These are phyloP conservation scores for Scaeva pyrastri DNA, from an alignment of 2,888 invertebrate genomes.

Conservation along the genomic window DNA sequence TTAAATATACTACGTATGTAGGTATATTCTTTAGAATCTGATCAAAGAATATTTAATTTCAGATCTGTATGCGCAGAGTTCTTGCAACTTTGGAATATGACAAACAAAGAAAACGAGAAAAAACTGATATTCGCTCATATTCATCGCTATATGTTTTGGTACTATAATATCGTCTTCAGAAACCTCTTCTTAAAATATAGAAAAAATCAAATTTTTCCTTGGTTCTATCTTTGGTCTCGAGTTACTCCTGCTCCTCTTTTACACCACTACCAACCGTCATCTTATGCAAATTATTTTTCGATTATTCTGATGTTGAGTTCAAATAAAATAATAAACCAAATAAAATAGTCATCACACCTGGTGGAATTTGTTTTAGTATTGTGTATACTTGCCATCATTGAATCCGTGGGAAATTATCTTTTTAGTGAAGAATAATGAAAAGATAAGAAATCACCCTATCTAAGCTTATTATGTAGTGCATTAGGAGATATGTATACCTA, in stretches of 20 bases:
- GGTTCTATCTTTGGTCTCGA: constrained; percentile 39
- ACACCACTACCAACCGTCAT: constrained; percentile 31
- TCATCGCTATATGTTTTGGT: constrained; percentile 26
- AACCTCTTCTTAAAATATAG: too few species aligned
- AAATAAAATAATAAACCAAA: constrained; percentile 36
- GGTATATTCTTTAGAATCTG: constrained; percentile 41
- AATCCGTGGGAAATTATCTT: constrained; percentile 68
- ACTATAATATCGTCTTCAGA: constrained; percentile 62
- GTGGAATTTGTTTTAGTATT: constrained; percentile 38
- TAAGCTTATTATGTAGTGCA: too few species aligned
- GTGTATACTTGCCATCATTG: constrained; percentile 35
- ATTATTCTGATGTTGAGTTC: constrained; percentile 20
- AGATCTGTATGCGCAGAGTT: constrained; percentile 38
- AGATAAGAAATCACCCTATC: background rate
- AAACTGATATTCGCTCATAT: constrained; percentile 41
- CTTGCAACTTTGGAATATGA: background rate
- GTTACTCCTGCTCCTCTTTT: constrained; percentile 43
- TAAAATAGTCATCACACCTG: constrained; percentile 60
- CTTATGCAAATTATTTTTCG: constrained; percentile 61
- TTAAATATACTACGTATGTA: too few species aligned
- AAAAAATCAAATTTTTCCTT: constrained; percentile 63
- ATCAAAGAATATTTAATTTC: constrained; percentile 59
- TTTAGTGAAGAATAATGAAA: constrained; percentile 35
- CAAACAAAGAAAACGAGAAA: constrained; percentile 2
- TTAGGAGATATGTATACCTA: too few species aligned